Conservation (phyloP, 1,140 invertebrate genomes). For the Papilio polytes region DNA sequence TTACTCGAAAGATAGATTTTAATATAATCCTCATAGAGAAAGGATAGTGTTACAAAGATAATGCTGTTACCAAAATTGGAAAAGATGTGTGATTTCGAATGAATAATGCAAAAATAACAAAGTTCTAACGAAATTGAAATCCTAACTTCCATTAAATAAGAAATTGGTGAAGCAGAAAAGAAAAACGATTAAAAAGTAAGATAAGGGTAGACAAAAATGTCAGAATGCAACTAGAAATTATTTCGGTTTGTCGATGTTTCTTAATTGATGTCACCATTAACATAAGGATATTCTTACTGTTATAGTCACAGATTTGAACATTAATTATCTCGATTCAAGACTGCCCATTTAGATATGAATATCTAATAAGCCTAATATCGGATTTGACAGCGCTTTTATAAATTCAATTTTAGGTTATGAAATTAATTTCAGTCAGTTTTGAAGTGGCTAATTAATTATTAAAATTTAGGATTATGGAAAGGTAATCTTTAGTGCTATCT, state of each 20-base stretch:
- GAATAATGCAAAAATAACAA: neutral
- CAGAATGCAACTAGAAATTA: too few relatives aligned
- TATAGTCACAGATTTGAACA: neutral
- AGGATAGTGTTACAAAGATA: neutral
- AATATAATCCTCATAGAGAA: neutral
- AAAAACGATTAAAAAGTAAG: neutral
- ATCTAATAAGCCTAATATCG: neutral
- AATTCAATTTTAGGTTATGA: constrained; percentile 12
- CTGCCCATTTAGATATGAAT: neutral
- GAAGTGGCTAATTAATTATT: neutral
- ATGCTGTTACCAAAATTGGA: neutral
- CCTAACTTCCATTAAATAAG: too few relatives aligned
- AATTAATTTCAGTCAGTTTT: neutral
- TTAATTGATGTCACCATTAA: neutral
- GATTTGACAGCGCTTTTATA: neutral
- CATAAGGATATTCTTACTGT: neutral
- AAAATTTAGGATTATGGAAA: neutral
- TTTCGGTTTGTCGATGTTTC: too few relatives aligned
- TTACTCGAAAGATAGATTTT: neutral
- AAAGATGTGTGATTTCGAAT: neutral
- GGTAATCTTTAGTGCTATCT: neutral
- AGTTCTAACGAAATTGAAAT: neutral
- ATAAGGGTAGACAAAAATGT: too few relatives aligned
- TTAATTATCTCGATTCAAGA: neutral
- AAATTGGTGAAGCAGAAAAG: too few relatives aligned